Evolutionary conservation across 2,797 vertebrate species (phyloP).

Genomic region (Poecile montanus): DNA sequence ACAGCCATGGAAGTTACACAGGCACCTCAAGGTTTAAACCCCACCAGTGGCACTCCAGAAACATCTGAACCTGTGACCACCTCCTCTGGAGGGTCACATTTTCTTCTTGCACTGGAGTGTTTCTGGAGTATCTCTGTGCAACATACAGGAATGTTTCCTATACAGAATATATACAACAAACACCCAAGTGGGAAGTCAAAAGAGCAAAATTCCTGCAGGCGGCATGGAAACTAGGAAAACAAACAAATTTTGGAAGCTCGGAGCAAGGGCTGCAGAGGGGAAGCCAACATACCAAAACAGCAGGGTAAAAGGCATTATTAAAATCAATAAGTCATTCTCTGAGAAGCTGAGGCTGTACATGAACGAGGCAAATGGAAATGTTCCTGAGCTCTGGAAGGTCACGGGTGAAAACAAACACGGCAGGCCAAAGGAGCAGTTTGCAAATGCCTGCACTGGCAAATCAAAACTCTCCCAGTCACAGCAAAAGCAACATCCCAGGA

Average conservation of each 20-base stretch:
- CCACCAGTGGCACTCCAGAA: not conserved
- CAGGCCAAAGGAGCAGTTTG: conserved; percentile 24
- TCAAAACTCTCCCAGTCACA: not conserved
- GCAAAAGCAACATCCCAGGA: not conserved
- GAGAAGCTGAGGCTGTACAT: conserved; percentile 24
- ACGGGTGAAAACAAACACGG: not conserved
- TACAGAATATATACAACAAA: conserved; percentile 54
- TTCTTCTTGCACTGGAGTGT: not conserved
- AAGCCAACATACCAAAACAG: conserved; percentile 67
- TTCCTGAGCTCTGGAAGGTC: conserved; percentile 36
- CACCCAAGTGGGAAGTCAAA: conserved; percentile 61
- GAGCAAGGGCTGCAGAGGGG: conserved; percentile 42
- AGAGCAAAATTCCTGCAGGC: conserved; percentile 53
- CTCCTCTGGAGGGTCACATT: not conserved
- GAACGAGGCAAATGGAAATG: conserved; percentile 5
- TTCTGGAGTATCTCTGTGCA: not conserved
- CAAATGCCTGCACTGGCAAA: not conserved
- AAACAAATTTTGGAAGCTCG: conserved; percentile 64
- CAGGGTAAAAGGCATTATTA: conserved; percentile 70
- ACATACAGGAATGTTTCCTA: conserved; percentile 57
- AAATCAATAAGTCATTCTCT: conserved; percentile 65
- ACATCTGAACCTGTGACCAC: not conserved
- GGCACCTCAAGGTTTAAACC: not conserved
- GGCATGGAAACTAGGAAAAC: conserved; percentile 71
- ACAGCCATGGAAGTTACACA: not conserved